phyloP scores from a whole-genome alignment of 2,888 invertebrate species.

The Rhingia rostrata region DNA sequence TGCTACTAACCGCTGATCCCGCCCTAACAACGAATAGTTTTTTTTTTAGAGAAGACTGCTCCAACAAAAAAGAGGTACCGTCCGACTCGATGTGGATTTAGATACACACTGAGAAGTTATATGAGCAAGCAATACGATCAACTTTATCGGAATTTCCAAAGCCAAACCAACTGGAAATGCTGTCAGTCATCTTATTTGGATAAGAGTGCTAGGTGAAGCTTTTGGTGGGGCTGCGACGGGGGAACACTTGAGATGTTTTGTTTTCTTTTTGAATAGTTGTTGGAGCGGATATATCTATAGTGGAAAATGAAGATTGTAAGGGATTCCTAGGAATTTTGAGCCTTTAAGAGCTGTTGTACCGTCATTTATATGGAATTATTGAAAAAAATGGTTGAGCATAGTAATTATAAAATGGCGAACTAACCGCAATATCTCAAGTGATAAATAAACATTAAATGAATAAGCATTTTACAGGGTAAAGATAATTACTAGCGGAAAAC shows the following conservation, averaged over 20 bases:
- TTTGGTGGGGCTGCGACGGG: neutral
- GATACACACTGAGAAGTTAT: conserved; percentile 62
- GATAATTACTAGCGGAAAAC: too few species aligned
- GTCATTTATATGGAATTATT: neutral
- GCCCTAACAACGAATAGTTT: conserved; percentile 8
- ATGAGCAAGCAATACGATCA: conserved; percentile 49
- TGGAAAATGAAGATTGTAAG: neutral
- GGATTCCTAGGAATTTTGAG: conserved; percentile 30
- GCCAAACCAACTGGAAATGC: conserved; percentile 51
- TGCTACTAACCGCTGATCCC: neutral
- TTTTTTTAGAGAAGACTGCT: neutral
- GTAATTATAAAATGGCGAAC: conserved; percentile 16
- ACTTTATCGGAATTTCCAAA: conserved; percentile 70
- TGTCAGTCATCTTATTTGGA: conserved; percentile 34
- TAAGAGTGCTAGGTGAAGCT: conserved; percentile 40
- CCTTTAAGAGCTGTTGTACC: neutral
- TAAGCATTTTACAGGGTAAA: too few species aligned
- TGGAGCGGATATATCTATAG: neutral
- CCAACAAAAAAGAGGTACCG: conserved; percentile 9
- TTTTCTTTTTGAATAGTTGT: conserved; percentile 1
- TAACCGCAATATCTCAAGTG: neutral
- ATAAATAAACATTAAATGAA: too few species aligned
- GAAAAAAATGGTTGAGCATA: neutral
- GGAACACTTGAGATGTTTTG: neutral
- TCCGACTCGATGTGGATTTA: conserved; percentile 57